Percentiles rank a stretch among this genome's conserved stretches.
These are phyloP conservation scores for Physeter macrocephalus DNA, from an alignment of 2,113 vertebrate species.

Conservation along the genomic window DNA sequence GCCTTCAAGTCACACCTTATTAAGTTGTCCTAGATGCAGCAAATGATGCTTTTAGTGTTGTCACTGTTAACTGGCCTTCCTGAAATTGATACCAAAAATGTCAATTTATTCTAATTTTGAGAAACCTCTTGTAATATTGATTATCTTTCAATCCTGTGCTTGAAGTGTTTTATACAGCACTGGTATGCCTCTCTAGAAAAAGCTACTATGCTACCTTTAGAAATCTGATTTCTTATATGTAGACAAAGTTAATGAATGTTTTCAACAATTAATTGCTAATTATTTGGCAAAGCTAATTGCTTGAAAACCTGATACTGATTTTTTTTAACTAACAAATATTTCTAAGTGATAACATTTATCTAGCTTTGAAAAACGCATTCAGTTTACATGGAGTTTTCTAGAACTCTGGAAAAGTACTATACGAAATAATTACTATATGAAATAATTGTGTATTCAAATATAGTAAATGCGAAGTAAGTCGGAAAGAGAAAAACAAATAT, in stretches of 20 bases:
- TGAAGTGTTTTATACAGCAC: constrained; percentile 22
- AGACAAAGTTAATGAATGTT: neutral
- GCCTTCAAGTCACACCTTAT: constrained; percentile 12
- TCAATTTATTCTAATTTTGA: constrained; percentile 57
- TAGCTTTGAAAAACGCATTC: constrained; percentile 1
- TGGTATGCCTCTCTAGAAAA: neutral
- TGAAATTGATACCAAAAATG: neutral
- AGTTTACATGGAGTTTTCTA: constrained; percentile 24
- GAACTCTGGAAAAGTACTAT: neutral
- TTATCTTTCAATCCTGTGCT: constrained; percentile 28
- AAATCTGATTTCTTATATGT: neutral
- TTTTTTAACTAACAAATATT: neutral
- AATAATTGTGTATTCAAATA: neutral
- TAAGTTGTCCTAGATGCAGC: neutral
- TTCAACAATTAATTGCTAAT: neutral
- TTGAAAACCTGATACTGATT: neutral
- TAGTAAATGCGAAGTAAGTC: neutral
- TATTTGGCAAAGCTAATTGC: neutral
- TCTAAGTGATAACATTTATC: neutral
- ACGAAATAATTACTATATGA: constrained; percentile 15
- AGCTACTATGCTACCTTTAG: neutral
- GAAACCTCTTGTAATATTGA: constrained; percentile 35
- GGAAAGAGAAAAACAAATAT: no score
- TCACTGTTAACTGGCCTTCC: constrained; percentile 53
- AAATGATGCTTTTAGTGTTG: neutral